A percentile compares a stretch with the other conserved stretches of the same genome.
phyloP scores from a whole-genome alignment of 1,140 invertebrate genomes.

The Euwallacea fornicatus region DNA sequence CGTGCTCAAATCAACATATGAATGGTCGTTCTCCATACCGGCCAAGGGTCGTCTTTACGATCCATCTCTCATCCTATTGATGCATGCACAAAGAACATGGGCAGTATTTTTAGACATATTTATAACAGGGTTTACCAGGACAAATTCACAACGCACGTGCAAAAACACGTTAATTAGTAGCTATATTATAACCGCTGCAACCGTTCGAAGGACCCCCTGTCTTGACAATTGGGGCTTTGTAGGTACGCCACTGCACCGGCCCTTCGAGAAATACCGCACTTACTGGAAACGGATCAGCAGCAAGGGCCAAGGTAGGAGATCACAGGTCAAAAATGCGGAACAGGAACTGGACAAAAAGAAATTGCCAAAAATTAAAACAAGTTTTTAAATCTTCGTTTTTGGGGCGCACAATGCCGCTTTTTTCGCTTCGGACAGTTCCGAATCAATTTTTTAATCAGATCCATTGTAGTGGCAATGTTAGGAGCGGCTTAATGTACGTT shows the following conservation, averaged over 20 bases:
- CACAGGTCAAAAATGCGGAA: slow-evolving; percentile 30
- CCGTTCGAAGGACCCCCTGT: too few species aligned
- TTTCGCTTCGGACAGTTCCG: slow-evolving; percentile 11
- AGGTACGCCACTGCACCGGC: slow-evolving; percentile 27
- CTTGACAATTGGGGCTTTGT: neutral
- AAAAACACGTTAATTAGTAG: slow-evolving; percentile 11
- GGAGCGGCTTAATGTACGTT: slow-evolving; percentile 23
- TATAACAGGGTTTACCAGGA: slow-evolving; percentile 2
- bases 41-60: slow-evolving; percentile 4
- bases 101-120: slow-evolving; percentile 12
- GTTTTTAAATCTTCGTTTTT: slow-evolving; percentile 33
- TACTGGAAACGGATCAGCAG: slow-evolving; percentile 9
- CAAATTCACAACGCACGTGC: slow-evolving; percentile 8
- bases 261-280: slow-evolving; percentile 15
- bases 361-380: slow-evolving; percentile 37
- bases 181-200: neutral
- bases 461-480: slow-evolving; percentile 29
- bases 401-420: slow-evolving; percentile 18
- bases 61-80: slow-evolving; percentile 13
- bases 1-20: slow-evolving; percentile 20
- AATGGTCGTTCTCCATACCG: slow-evolving; percentile 11
- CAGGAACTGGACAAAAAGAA: slow-evolving; percentile 30
- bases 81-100: slow-evolving; percentile 3
- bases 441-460: slow-evolving; percentile 18
- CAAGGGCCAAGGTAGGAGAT: slow-evolving; percentile 8